Evolutionary conservation across 2,113 vertebrate genomes (phyloP), one percentile per base, ranked within the genome.

Genomic region (Scytalopus superciliaris): DNA sequence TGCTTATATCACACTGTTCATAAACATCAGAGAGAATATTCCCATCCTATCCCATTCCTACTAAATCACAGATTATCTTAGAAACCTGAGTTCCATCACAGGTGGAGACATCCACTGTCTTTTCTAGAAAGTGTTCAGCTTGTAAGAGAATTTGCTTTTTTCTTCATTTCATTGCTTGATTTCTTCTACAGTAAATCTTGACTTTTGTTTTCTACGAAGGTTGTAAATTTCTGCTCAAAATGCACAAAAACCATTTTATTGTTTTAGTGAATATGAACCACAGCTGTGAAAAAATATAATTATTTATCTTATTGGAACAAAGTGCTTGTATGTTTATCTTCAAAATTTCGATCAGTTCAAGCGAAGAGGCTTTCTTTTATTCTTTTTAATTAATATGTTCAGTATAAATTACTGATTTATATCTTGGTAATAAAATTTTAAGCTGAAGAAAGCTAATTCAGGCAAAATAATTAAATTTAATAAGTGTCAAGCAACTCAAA

Each of bases 341-440:
- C n/a, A 83, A 92, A 92, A 24, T 53, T 94, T 66, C 31, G 57
- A 17, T 45, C 19, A 33, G 19, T 60, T 76, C 72, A 88, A 57
- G 45, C 23, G 53, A 83, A 69, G 19, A 77, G 6, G 5, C 23
- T 90, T 85, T 72, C 21, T 84, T 91, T 77, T 80, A 39, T 76
- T 90, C 19, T 78, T 93, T 89, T 47, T 44, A 80, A 93, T 94
- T 72, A 87, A 73, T 93, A 89, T 81, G 25, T 87, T 92, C 69
- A 56, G 44, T 53, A 83, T 30, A 89, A 93, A 87, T 93, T 42
- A 55, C 59, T 53, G 87, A 87, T 94, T 94, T 80, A 17, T 95
- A 84, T 89, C 70, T 93, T 23, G 1, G 35, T 85, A 91, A 92
- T 89, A 85, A 91, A 94, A 86, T 81, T 84, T 94, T 59, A 84